Conservation (phyloP, 2,888 invertebrate species). For the Tachystola acroxantha region DNA sequence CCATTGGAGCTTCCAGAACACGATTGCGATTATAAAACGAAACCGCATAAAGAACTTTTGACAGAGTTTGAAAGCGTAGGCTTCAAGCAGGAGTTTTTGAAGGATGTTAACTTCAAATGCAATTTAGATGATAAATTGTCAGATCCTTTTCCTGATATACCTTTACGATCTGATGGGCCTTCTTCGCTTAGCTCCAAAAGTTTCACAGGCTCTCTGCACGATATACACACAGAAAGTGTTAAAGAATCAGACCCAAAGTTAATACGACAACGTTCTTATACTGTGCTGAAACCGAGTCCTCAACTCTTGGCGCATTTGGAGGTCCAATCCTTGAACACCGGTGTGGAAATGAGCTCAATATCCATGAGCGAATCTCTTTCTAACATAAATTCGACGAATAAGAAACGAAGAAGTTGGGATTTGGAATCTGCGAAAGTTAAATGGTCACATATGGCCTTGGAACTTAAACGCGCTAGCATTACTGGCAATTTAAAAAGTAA, state of each 20-base stretch:
- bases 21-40: slow-evolving; percentile 40
- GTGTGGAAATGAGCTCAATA: slow-evolving; percentile 64
- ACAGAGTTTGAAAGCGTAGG: slow-evolving; percentile 21
- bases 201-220: slow-evolving; percentile 66
- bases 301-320: slow-evolving; percentile 82
- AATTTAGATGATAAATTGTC: slow-evolving; percentile 27
- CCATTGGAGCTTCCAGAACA: slow-evolving; percentile 52
- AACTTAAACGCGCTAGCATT: slow-evolving; percentile 40
- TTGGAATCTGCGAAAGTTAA: slow-evolving; percentile 66
- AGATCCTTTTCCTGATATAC: slow-evolving; percentile 22
- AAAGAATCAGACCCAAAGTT: slow-evolving; percentile 55
- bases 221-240: slow-evolving; percentile 51
- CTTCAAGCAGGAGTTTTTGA: slow-evolving; percentile 12
- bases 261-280: slow-evolving; percentile 87
- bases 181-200: slow-evolving; percentile 55
- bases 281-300: slow-evolving; percentile 87
- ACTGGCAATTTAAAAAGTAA: slow-evolving; percentile 4
- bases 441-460: slow-evolving; percentile 71
- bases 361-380: slow-evolving; percentile 72
- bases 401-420: slow-evolving; percentile 69
- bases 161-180: slow-evolving; percentile 39
- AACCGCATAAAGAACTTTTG: slow-evolving; percentile 24
- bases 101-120: slow-evolving; percentile 28
- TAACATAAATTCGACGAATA: slow-evolving; percentile 42
- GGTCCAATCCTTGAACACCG: slow-evolving; percentile 63